A percentile compares a stretch with the other conserved stretches of the same genome.
phyloP scores from a whole-genome alignment of 2,888 invertebrate species.

The Rotaria sp. region DNA sequence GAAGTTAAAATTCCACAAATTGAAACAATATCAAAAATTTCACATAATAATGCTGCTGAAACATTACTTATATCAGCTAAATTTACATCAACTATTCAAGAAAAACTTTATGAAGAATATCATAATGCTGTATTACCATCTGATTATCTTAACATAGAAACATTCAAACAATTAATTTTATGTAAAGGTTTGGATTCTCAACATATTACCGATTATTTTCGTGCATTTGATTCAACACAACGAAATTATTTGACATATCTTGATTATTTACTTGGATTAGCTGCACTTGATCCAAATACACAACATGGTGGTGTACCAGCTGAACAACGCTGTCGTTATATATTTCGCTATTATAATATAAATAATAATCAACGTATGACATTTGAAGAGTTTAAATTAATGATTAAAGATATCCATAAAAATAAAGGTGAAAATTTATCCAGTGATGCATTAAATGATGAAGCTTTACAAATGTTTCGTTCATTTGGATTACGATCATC shows the following conservation, averaged over 20 bases:
- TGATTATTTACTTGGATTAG: constrained; percentile 59
- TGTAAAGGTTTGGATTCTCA: background rate
- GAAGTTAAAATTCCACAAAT: background rate
- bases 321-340: constrained; percentile 66
- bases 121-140: background rate
- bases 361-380: constrained; percentile 54
- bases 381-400: constrained; percentile 60
- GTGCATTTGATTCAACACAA: constrained; percentile 26
- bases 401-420: background rate
- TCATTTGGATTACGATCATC: constrained; percentile 32
- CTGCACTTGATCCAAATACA: constrained; percentile 64
- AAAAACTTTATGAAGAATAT: constrained; percentile 21
- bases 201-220: background rate
- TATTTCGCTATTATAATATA: constrained; percentile 61
- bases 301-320: constrained; percentile 64
- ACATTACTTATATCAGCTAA: background rate
- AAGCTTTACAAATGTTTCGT: constrained; percentile 26
- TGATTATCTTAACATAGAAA: constrained; percentile 3
- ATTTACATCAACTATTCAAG: background rate
- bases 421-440: constrained; percentile 2
- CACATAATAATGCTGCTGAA: background rate
- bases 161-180: background rate
- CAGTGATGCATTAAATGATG: background rate
- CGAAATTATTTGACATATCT: background rate
- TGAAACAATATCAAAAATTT: background rate